Evolutionary conservation across 1,140 invertebrate genomes (phyloP).

Genomic region (Contarinia nasturtii): DNA sequence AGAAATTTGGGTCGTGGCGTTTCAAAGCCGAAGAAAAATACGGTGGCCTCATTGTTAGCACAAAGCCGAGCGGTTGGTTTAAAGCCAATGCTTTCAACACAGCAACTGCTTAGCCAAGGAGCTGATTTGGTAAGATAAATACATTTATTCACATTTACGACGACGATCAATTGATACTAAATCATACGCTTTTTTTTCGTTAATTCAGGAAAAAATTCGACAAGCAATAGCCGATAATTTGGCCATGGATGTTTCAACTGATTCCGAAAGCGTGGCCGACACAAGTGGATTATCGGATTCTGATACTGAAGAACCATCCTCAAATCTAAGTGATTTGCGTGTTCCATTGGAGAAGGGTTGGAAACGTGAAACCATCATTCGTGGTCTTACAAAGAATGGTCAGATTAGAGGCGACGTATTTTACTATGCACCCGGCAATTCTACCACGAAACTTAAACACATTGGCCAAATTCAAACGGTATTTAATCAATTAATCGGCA

Average conservation of each 20-base stretch:
- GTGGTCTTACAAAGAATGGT: constrained; percentile 58
- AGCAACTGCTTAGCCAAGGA: constrained; percentile 24
- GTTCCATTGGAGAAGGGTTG: constrained; percentile 67
- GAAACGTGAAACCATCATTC: constrained; percentile 76
- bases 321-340: constrained; percentile 41
- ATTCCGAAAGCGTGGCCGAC: constrained; percentile 31
- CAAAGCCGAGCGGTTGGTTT: constrained; percentile 59
- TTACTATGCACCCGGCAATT: constrained; percentile 64
- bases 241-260: constrained; percentile 29
- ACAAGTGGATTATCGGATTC: constrained; percentile 25
- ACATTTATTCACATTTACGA: not conserved
- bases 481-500: constrained; percentile 1
- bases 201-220: constrained; percentile 27
- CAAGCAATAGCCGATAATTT: constrained; percentile 26
- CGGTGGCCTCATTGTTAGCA: constrained; percentile 66
- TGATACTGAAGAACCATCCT: constrained; percentile 25
- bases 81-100: constrained; percentile 32
- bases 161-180: no score
- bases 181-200: no score
- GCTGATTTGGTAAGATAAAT: constrained; percentile 22
- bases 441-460: constrained; percentile 23
- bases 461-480: constrained; percentile 31
- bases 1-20: constrained; percentile 65
- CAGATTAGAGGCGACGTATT: constrained; percentile 70
- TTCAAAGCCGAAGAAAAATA: constrained; percentile 79